Evolutionary conservation across 2,797 vertebrate genomes (phyloP).

Genomic region (Peromyscus eremicus): DNA sequence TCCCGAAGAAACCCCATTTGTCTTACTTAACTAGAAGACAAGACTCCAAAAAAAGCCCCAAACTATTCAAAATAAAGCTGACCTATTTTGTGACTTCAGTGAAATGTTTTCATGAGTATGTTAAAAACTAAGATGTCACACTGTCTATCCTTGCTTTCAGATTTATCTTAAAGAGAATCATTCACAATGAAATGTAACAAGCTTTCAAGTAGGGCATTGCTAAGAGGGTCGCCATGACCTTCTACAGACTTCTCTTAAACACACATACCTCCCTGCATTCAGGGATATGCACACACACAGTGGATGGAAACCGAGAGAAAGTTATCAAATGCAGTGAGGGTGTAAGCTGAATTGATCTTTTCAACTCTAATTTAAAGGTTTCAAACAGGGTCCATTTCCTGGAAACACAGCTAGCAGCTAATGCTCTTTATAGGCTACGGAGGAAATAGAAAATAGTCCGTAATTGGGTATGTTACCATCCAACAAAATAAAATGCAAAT

Average conservation of each 20-base stretch:
- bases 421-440: constrained; percentile 2
- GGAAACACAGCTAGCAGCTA: constrained; percentile 25
- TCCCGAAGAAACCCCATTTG: not conserved
- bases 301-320: constrained; percentile 15
- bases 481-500: not conserved
- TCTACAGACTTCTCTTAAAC: constrained; percentile 26
- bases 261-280: not conserved
- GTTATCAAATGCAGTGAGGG: not conserved
- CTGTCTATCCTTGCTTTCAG: not conserved
- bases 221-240: not conserved
- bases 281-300: not conserved
- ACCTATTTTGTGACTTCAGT: constrained; percentile 54
- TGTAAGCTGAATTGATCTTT: not conserved
- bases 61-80: constrained; percentile 47
- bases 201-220: constrained; percentile 30
- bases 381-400: constrained; percentile 19
- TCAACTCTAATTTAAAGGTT: constrained; percentile 15
- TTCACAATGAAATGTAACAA: constrained; percentile 16
- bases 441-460: not conserved
- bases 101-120: constrained; percentile 36
- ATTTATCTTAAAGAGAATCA: constrained; percentile 19
- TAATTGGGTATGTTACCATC: not conserved
- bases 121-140: not conserved
- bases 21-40: constrained; percentile 7
- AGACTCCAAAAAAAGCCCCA: not conserved